Conservation (phyloP, 1,140 invertebrate species). For the Asbolus verrucosus region DNA sequence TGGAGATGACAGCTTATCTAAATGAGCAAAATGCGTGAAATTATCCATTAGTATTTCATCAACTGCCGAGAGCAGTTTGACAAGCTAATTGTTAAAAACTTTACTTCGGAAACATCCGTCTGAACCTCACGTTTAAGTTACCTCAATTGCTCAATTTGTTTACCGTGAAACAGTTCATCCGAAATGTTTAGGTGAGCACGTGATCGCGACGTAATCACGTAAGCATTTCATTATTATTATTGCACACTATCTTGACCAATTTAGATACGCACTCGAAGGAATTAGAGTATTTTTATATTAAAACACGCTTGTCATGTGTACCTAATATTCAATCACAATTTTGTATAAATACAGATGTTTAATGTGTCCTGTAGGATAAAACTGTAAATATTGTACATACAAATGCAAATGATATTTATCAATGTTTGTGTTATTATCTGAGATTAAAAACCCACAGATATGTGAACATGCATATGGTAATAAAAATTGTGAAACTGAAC, state of each 20-base stretch:
- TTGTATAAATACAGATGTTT: conserved; percentile 50
- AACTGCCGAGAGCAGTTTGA: conserved; percentile 38
- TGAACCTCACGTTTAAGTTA: no score
- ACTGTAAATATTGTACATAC: conserved; percentile 50
- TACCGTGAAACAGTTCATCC: no score
- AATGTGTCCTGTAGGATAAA: conserved; percentile 42
- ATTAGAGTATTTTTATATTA: conserved; percentile 58
- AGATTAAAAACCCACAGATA: conserved; percentile 21
- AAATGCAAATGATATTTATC: conserved; percentile 40
- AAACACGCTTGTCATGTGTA: conserved; percentile 51
- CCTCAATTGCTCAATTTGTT: no score
- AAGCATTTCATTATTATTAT: conserved; percentile 3
- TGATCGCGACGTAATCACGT: no score
- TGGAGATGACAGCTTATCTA: conserved; percentile 43
- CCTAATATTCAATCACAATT: conserved; percentile 51
- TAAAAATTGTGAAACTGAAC: conserved; percentile 1
- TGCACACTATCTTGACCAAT: conserved; percentile 58
- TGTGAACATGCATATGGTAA: conserved; percentile 23
- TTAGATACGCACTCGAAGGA: conserved; percentile 54
- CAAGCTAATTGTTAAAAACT: conserved; percentile 12
- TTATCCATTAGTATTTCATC: conserved; percentile 43
- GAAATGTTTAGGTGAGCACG: no score
- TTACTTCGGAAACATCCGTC: neutral
- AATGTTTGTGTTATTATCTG: conserved; percentile 36
- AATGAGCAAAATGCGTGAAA: conserved; percentile 38